Evolutionary conservation across 2,797 vertebrate species (phyloP), one percentile per base, ranked within the genome.

Genomic region (Sandelia bainsii): DNA sequence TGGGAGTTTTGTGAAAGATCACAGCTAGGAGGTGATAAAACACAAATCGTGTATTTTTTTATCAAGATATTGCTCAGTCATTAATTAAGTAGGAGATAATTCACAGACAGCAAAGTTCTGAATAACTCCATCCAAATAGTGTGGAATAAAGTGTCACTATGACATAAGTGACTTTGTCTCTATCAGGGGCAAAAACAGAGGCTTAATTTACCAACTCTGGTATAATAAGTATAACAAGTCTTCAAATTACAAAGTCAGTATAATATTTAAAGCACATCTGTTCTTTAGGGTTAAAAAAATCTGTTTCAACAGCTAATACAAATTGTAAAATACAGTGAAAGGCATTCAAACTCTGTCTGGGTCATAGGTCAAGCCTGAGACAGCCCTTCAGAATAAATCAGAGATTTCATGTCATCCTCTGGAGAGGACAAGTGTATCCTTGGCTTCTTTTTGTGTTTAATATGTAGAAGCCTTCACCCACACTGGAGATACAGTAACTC

Each of bases 1-100:
- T 64, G 66, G 62, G 84, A 69, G 78, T 58, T 52, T 17, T 22
- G 51, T 17, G 56, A 58, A 59, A 22, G 57, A 34, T 70, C 37
- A 48, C 67, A 72, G 52, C 71, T 25, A 8, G 19, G n/a, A 64
- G 54, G 78, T 34, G 58, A 56, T 9, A 3, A 54, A 79, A 69
- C 49, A 37, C 46, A 48, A 22, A 37, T n/a, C n/a, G n/a, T n/a
- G n/a, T 42, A n/a, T 29, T 5, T 7, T 16, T 11, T 69, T 37
- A 53, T 42, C 29, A 44, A 66, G 45, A 5, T 7, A 29, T 29
- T 19, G 1, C 13, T 27, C 56, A 53, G 56, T 39, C 16, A 7
- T 61, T 29, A 48, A 45, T 13, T 27, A 56, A 23, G 29, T 37
- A 12, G 19, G 29, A 23, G 5, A 29, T 53, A 25, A 53, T 53